Evolutionary conservation across 2,113 vertebrate genomes (phyloP).

Genomic region (Lynx canadensis): DNA sequence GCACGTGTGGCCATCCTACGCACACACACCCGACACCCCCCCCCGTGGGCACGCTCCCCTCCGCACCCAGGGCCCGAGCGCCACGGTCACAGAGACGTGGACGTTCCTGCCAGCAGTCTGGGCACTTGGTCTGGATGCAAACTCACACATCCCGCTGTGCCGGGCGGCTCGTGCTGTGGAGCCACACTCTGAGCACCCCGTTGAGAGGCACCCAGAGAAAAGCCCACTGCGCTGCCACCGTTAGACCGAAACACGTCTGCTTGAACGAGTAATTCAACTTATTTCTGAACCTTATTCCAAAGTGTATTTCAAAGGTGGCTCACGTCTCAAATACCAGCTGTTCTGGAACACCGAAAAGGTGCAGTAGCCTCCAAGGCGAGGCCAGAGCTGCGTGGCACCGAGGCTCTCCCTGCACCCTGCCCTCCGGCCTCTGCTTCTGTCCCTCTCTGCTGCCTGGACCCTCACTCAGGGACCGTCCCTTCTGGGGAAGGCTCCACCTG

Average conservation of each 20-base stretch:
- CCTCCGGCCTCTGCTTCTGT: neutral
- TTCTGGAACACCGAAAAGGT: neutral
- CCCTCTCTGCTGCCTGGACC: neutral
- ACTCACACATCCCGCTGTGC: neutral
- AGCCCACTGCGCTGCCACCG: neutral
- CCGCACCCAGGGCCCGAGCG: rapidly evolving
- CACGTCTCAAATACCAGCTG: neutral
- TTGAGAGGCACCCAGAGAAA: neutral
- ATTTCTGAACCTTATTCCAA: rapidly evolving
- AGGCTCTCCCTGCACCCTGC: too few species aligned
- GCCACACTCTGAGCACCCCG: rapidly evolving
- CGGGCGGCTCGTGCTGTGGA: rapidly evolving
- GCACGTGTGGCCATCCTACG: neutral
- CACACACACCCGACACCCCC: neutral
- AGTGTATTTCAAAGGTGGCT: rapidly evolving
- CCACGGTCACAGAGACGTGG: rapidly evolving
- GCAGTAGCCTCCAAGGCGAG: neutral
- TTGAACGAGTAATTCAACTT: rapidly evolving
- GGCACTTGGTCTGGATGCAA: neutral
- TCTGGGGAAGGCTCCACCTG: neutral
- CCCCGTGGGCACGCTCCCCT: too few species aligned
- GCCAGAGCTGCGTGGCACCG: neutral
- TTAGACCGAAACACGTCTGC: rapidly evolving
- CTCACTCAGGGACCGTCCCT: rapidly evolving
- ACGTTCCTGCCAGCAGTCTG: rapidly evolving